Base-by-base conservation (phyloP, 2,888 invertebrate species). In the Megalurothrips usitatus region DNA sequence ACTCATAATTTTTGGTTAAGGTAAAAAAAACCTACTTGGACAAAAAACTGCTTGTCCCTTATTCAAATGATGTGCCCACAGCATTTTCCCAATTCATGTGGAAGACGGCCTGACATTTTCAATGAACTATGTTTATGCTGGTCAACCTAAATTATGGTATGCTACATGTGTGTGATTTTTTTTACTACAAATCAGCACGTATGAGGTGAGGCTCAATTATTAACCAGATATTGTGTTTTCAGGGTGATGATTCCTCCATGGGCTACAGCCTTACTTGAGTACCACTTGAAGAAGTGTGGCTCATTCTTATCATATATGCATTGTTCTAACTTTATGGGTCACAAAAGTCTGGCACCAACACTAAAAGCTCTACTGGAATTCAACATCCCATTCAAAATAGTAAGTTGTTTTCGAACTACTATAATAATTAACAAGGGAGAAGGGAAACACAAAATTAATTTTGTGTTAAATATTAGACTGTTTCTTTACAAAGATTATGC, bases 301-400 rank as follows among this genome's bases (percentile, higher is more conserved):
- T 63, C 63, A n/a, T 63, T 63, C 63, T n/a, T 63, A 2, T 17
- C 63, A 63, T 63, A 63, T 63, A 63, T 63, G 63, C 63, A 63
- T 63, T 63, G 63, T 63, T 63, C 63, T 2, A 63, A 63, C 63
- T 63, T 63, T n/a, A 17, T 63, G 19, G n/a, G 63, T 9, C 63
- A 63, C 63, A 63, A 63, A n/a, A n/a, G n/a, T 63, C n/a, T 63
- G 63, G 63, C n/a, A 19, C 63, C 63, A 9, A 63, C 63, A n/a
- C 17, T 63, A 14, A 17, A 63, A n/a, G 63, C n/a, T 63, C 63
- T 63, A n/a, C 14, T 63, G 17, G 63, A 63, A n/a, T 63, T 63
- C 63, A 63, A n/a, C n/a, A 63, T 63, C n/a, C 63, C 63, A 63
- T 63, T 63, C 63, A 63, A 63, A n/a, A 63, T 63, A 63, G 63